Conservation (phyloP, 23 tunicate species). For the Trididemnum miniatum region DNA sequence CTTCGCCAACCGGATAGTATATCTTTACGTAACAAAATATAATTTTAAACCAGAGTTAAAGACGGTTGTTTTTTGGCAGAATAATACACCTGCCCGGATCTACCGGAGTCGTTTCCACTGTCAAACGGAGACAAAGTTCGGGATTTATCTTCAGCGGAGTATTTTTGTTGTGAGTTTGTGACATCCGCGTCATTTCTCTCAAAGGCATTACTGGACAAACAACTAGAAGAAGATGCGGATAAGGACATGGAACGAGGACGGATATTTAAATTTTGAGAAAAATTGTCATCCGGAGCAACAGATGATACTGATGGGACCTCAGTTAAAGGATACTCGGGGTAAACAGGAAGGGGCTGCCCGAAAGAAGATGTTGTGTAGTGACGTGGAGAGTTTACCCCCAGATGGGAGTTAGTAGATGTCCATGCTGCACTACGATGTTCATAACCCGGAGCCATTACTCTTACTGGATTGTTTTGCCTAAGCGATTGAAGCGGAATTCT, state of each 20-base stretch:
- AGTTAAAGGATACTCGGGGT: neutral
- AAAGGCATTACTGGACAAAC: neutral
- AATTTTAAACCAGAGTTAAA: constrained; percentile 46
- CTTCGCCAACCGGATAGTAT: no score
- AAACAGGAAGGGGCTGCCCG: neutral
- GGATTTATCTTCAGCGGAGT: neutral
- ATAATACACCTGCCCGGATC: constrained; percentile 21
- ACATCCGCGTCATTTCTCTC: neutral
- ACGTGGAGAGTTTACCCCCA: neutral
- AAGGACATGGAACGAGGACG: constrained; percentile 57
- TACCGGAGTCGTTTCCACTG: constrained; percentile 73
- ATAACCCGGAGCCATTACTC: neutral
- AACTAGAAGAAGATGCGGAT: constrained; percentile 33
- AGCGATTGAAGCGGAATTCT: neutral
- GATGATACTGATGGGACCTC: neutral
- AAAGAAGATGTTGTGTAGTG: neutral
- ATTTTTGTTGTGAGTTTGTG: neutral
- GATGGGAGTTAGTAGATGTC: neutral
- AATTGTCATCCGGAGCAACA: neutral
- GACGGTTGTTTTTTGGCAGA: constrained; percentile 49
- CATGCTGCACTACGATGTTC: neutral
- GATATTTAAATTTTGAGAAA: neutral
- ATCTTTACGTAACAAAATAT: no score
- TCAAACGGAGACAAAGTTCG: constrained; percentile 45
- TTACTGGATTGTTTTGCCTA: neutral